phyloP scores from a whole-genome alignment of 2,888 invertebrate genomes.

The Platerodrilus igneus region DNA sequence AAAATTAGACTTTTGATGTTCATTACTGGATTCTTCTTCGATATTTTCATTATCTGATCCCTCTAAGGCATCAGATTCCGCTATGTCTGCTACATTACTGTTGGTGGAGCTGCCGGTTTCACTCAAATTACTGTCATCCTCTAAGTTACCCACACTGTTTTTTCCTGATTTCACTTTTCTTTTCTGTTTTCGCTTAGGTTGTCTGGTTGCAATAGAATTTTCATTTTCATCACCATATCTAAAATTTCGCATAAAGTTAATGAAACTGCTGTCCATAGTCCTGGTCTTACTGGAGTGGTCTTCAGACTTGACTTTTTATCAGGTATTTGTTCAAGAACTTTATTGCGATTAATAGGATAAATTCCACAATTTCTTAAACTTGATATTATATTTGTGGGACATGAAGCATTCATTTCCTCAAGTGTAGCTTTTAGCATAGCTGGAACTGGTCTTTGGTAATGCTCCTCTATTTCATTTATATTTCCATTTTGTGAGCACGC shows the following conservation, averaged over 20 bases:
- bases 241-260: neutral
- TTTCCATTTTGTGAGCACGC: slow-evolving; percentile 12
- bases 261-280: neutral
- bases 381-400: slow-evolving; percentile 20
- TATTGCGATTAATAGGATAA: slow-evolving; percentile 19
- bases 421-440: slow-evolving; percentile 22
- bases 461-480: slow-evolving; percentile 21
- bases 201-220: no score
- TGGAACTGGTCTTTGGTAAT: slow-evolving; percentile 28
- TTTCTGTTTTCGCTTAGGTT: no score
- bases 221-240: neutral
- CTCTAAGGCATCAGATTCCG: no score
- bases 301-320: no score
- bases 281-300: no score
- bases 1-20: no score
- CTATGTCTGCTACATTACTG: no score
- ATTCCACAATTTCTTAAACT: slow-evolving; percentile 27
- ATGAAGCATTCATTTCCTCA: slow-evolving; percentile 10
- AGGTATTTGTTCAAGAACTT: slow-evolving; percentile 10
- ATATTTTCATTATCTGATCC: no score
- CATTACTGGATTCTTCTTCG: no score
- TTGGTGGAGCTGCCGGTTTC: no score
- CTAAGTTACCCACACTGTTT: neutral
- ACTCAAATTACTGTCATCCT: no score
- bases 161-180: slow-evolving; percentile 1